phyloP scores from a whole-genome alignment of 2,888 invertebrate genomes.

The Pammene aurita region DNA sequence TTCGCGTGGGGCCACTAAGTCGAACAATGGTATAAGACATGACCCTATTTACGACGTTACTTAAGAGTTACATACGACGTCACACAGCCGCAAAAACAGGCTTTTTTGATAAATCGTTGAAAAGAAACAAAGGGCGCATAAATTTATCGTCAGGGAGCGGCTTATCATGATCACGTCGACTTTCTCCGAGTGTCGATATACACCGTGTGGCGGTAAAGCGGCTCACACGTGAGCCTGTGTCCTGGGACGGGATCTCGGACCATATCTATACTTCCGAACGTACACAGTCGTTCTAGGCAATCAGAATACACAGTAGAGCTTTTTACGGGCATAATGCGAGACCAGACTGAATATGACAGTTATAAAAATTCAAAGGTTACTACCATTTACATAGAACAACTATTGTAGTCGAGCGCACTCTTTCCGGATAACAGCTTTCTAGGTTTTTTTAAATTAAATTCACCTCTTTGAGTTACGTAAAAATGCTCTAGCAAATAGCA shows the following conservation, averaged over 20 bases:
- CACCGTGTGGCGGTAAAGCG: constrained; percentile 42
- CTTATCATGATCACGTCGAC: constrained; percentile 77
- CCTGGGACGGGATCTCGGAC: background rate
- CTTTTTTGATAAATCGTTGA: constrained; percentile 77
- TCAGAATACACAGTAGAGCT: background rate
- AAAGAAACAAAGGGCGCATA: constrained; percentile 81
- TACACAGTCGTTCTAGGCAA: background rate
- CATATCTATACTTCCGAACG: background rate
- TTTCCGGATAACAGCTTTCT: too few relatives aligned
- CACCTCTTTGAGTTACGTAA: too few relatives aligned
- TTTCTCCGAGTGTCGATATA: constrained; percentile 74
- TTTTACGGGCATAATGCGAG: too few relatives aligned
- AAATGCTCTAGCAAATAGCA: background rate
- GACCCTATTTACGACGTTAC: constrained; percentile 58
- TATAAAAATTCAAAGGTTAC: too few relatives aligned
- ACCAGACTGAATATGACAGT: too few relatives aligned
- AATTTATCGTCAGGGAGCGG: constrained; percentile 71
- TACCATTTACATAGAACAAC: too few relatives aligned
- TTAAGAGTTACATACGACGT: constrained; percentile 48
- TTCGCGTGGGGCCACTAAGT: constrained; percentile 16
- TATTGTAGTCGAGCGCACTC: too few relatives aligned
- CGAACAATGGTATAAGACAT: constrained; percentile 45
- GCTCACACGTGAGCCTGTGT: constrained; percentile 22
- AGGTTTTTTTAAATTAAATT: too few relatives aligned
- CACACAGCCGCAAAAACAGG: constrained; percentile 56